These are phyloP conservation scores for Tichodroma muraria DNA, from an alignment of 2,113 vertebrate genomes.

Conservation along the genomic window DNA sequence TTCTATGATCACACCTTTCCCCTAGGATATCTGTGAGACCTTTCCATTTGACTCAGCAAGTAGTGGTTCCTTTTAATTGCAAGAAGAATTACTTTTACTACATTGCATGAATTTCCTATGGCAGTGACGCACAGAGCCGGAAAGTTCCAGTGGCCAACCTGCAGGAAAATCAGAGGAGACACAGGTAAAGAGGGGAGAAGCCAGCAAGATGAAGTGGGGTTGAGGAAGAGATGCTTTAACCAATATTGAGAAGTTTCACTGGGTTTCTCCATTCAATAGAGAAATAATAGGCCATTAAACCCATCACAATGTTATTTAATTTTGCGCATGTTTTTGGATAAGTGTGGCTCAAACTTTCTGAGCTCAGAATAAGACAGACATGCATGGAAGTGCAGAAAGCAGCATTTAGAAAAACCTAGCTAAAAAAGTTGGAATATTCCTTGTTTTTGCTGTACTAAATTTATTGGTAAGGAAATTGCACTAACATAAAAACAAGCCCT, in stretches of 20 bases:
- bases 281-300: neutral
- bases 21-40: neutral
- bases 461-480: neutral
- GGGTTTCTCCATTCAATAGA: neutral
- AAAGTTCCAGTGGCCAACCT: neutral
- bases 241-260: neutral
- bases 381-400: neutral
- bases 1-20: neutral
- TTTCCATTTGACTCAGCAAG: neutral
- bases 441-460: neutral
- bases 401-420: neutral
- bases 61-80: neutral
- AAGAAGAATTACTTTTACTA: neutral
- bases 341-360: neutral
- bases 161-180: neutral
- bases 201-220: neutral
- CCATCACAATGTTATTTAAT: neutral
- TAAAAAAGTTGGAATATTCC: neutral
- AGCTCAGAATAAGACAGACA: neutral
- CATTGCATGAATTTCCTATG: neutral
- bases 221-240: neutral
- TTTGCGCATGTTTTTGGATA: neutral
- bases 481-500: neutral
- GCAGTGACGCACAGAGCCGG: neutral
- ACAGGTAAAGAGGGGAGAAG: neutral